These are phyloP conservation scores for Caloenas nicobarica DNA, from an alignment of 2,113 vertebrate species.

Conservation along the genomic window DNA sequence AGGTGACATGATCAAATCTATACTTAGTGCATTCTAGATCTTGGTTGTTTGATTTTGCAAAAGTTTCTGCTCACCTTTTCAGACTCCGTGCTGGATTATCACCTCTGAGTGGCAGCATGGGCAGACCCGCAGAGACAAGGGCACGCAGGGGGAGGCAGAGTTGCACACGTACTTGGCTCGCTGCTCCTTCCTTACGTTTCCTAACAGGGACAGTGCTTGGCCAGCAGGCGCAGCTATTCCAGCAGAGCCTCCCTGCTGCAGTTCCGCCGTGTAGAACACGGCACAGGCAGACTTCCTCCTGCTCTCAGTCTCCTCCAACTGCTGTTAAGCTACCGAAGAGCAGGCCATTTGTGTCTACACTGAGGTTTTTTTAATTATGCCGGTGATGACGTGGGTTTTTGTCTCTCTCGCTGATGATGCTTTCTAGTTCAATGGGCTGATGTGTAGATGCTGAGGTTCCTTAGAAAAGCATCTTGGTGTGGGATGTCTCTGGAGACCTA, in stretches of 20 bases:
- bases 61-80: background rate
- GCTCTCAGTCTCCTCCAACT: background rate
- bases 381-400: background rate
- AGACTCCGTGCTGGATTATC: background rate
- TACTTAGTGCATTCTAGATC: background rate
- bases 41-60: background rate
- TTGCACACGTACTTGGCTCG: background rate
- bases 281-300: background rate
- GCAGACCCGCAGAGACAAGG: background rate
- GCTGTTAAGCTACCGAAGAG: background rate
- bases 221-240: background rate
- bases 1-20: background rate
- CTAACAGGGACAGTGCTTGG: background rate
- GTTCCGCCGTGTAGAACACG: background rate
- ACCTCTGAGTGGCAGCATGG: background rate
- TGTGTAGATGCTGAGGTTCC: background rate
- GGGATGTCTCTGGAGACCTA: background rate
- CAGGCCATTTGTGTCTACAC: background rate
- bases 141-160: accelerated
- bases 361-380: background rate
- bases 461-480: background rate
- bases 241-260: background rate
- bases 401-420: background rate
- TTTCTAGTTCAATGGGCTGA: background rate
- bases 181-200: background rate